Evolutionary conservation across 2,888 invertebrate genomes (phyloP).

Genomic region (Pristionchus entomophagus): DNA sequence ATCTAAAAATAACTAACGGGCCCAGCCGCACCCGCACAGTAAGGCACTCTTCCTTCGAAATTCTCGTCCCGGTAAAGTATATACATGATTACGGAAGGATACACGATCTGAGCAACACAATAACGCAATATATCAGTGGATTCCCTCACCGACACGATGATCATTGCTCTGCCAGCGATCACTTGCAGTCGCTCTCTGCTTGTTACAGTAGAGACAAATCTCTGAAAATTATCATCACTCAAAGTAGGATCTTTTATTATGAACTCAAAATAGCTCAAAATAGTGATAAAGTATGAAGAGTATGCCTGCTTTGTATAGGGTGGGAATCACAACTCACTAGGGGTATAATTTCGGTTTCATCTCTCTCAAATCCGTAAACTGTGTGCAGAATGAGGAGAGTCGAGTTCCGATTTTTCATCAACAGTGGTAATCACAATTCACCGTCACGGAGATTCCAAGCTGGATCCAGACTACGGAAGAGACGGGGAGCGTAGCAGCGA

Average conservation of each 20-base stretch:
- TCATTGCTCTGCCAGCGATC: background rate
- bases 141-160: conserved; percentile 5
- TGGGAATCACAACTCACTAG: too few species aligned
- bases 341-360: too few species aligned
- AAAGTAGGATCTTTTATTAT: too few species aligned
- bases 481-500: background rate
- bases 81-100: background rate
- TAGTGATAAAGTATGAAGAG: too few species aligned
- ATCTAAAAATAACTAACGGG: too few species aligned
- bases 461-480: conserved; percentile 1
- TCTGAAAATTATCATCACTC: background rate
- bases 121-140: background rate
- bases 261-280: too few species aligned
- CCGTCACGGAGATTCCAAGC: background rate
- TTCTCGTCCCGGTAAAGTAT: background rate
- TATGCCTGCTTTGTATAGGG: too few species aligned
- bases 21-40: conserved; percentile 10
- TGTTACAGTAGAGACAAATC: background rate
- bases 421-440: background rate
- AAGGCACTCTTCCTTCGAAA: conserved; percentile 2
- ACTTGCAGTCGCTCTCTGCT: background rate
- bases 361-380: too few species aligned
- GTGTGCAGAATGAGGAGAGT: too few species aligned
- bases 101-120: background rate
- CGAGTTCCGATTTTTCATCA: too few species aligned